Evolutionary conservation across 2,888 invertebrate genomes (phyloP), one percentile per base, ranked within the genome.

Genomic region (Meteorus cinctellus): DNA sequence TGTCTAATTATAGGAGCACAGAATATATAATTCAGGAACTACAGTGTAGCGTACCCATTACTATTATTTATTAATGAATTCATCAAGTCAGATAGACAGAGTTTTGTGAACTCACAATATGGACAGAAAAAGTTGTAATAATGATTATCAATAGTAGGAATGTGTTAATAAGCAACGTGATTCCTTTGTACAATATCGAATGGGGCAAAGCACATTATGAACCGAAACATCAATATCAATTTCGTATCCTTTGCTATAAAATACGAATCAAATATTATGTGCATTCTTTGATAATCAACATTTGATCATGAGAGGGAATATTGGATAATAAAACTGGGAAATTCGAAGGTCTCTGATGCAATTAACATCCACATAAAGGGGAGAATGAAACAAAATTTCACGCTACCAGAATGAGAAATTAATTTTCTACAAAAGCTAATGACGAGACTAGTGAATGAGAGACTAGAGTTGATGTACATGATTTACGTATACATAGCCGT

Each of bases 361-460:
- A 1, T 6, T 55, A 8, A 12, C 41, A 55, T 69, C 10, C 27
- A 14, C 19, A 27, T 48, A n/a, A 24, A 14, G 5, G 36, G 34
- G 66, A 73, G 4, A 27, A 51, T 68, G 29, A 48, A 45, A 74
- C 48, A 48, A 24, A 74, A 6, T 62, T 55, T 19, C 55, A 19
- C 19, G 8, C 5, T 19, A 0, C 8, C 6, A 8, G 19, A 55
- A 19, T 19, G 6, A 55, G 8, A 63, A 63, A 72, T 27, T 19
- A 45, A 72, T 72, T 55, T 55, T 24, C 29, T 16, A 70, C 51
- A 75, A 70, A 41, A 36, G 60, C 24, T 36, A 63, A 63, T 70
- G 65, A 65, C 70, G 63, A 55, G 75, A 65, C 29, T 55, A 63
- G 63, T 29, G 62, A 65, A 63, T 65, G 51, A 51, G 27, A 72